These are phyloP conservation scores for Rhabdornis inornatus DNA, from an alignment of 2,113 vertebrate genomes.

Conservation along the genomic window DNA sequence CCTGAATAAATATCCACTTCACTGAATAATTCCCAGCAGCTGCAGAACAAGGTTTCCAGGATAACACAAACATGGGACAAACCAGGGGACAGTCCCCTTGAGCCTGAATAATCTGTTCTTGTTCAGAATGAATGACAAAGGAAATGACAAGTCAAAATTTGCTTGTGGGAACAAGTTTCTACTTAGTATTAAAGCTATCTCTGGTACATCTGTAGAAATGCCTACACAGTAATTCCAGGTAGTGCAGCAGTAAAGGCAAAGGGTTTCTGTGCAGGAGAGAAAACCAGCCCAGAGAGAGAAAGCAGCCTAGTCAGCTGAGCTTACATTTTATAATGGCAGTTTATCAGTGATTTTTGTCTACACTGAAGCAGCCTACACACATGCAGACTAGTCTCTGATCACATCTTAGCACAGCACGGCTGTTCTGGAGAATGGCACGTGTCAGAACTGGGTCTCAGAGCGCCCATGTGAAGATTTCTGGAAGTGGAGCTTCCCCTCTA, in stretches of 20 bases:
- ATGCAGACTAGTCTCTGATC: background rate
- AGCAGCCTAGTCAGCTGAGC: background rate
- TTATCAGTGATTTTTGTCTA: background rate
- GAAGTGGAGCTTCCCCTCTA: background rate
- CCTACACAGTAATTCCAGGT: slow-evolving; percentile 58
- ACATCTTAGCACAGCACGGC: accelerated
- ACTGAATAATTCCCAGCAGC: background rate
- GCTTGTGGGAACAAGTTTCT: slow-evolving; percentile 26
- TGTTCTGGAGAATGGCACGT: accelerated
- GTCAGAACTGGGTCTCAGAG: background rate
- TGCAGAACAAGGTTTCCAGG: background rate
- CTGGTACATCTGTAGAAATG: slow-evolving; percentile 49
- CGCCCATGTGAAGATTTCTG: accelerated
- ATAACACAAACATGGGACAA: background rate
- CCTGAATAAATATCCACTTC: background rate
- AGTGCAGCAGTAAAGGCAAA: background rate
- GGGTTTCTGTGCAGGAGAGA: background rate
- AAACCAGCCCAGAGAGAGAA: background rate
- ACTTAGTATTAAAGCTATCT: slow-evolving; percentile 44
- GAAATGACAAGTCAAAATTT: slow-evolving; percentile 40
- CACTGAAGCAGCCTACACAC: background rate
- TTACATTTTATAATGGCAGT: background rate
- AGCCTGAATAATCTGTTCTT: background rate
- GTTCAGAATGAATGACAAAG: slow-evolving; percentile 8
- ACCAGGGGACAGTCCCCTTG: background rate